Evolutionary conservation across 2,888 invertebrate species (phyloP).

Genomic region (Chrysodeixis includens): DNA sequence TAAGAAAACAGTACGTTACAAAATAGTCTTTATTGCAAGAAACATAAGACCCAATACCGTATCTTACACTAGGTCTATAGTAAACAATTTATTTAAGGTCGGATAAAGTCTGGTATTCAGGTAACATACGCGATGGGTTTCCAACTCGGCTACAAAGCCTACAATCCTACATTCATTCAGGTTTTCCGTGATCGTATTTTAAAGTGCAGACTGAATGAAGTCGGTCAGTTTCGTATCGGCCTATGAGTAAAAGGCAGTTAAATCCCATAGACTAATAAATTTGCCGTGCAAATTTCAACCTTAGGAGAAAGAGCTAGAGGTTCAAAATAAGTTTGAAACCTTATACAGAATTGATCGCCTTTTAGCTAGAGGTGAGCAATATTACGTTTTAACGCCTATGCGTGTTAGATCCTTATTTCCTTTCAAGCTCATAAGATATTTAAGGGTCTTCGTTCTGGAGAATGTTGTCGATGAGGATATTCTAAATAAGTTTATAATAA

Average conservation of each 20-base stretch:
- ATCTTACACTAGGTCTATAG: neutral
- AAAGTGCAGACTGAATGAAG: neutral
- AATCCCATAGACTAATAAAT: neutral
- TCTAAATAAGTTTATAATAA: too few species aligned
- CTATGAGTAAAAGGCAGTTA: neutral
- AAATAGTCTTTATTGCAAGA: neutral
- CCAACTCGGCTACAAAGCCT: neutral
- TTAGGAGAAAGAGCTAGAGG: neutral
- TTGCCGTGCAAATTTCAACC: neutral
- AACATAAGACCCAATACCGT: neutral
- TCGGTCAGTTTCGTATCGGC: neutral
- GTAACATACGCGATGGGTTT: slow-evolving; percentile 2
- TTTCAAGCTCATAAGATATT: neutral
- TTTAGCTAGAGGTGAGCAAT: neutral
- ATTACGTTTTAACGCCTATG: neutral
- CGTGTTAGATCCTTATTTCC: neutral
- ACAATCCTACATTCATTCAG: neutral
- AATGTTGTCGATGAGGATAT: too few species aligned
- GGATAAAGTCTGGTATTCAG: neutral
- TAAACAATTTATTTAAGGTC: neutral
- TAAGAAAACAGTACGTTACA: neutral
- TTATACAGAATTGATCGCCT: neutral
- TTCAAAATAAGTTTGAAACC: neutral
- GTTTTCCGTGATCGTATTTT: neutral
- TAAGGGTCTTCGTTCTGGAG: too few species aligned